Evolutionary conservation across 2,888 invertebrate genomes (phyloP), one percentile per base, ranked within the genome.

Genomic region (Minunthozetes semirufus): DNA sequence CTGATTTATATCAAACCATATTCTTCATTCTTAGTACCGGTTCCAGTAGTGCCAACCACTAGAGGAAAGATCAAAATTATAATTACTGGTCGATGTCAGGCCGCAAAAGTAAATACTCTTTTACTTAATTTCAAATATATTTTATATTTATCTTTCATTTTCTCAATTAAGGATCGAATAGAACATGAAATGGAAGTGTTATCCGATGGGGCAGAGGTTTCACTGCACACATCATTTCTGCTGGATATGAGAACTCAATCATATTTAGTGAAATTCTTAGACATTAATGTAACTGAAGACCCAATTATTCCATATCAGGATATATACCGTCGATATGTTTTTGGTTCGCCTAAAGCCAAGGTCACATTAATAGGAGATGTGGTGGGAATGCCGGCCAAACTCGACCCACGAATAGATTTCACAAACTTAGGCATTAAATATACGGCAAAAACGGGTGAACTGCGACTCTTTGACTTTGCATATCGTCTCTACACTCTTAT

Each of bases 401-500:
- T 27, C 0, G 75, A 77, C 6, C 75, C 75, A 4, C 53, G 25
- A 22, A 63, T 78, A 0, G 76, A 74, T 2, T 50, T 75, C 9
- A 56, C 59, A 6, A 76, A 78, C 33, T 50, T 79, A n/a, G 72
- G 74, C n/a, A 38, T 77, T 4, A 76, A 76, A 0, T 76, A 74
- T 1, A 72, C 78, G 1, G 78, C 78, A 6, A 78, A 79, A 63
- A 77, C 79, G 0, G 78, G 78, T 0, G 86, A 87, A 74, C 84
- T 85, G 77, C 83, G 84, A 76, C 80, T 86, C 76, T 87, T 86
- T 79, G 86, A 86, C 80, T 84, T 87, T 77, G 86, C 85, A 3
- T 83, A 84, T 76, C 86, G 85, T 79, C 80, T 86, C 29, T 83
- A 85, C 81, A 85, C 85, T 3, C 81, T 87, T 48, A 84, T 84